phyloP scores from a whole-genome alignment of 2,113 vertebrate genomes.

The Acanthisitta chloris region DNA sequence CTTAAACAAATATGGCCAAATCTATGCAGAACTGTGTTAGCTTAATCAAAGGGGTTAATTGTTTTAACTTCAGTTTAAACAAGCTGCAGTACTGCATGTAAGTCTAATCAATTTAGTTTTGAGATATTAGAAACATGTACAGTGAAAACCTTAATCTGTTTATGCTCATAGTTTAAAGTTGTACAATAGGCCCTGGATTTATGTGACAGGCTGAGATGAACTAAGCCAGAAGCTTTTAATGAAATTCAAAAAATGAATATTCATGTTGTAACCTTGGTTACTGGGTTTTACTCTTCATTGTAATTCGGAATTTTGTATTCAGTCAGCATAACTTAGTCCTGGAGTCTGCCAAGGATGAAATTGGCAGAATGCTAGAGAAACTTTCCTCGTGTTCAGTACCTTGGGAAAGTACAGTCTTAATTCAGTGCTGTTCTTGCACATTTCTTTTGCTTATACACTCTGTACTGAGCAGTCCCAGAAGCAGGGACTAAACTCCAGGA shows the following conservation, averaged over 20 bases:
- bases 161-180: neutral
- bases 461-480: neutral
- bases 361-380: neutral
- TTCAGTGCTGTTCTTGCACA: neutral
- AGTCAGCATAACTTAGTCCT: neutral
- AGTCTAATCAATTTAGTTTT: neutral
- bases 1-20: neutral
- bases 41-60: neutral
- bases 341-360: slow-evolving; percentile 3
- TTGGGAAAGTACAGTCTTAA: neutral
- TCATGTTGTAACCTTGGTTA: slow-evolving; percentile 41
- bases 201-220: neutral
- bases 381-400: neutral
- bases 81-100: neutral
- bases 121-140: neutral
- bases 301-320: slow-evolving; percentile 38
- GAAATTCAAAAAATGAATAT: slow-evolving; percentile 37
- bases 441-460: neutral
- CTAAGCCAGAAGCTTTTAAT: slow-evolving; percentile 4
- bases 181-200: neutral
- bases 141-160: neutral
- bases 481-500: neutral
- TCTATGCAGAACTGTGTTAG: neutral
- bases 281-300: slow-evolving; percentile 17
- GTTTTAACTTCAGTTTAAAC: neutral